Evolutionary conservation across 2,797 vertebrate genomes (phyloP), one percentile per base, ranked within the genome.

Genomic region (Kryptolebias ocellatus): DNA sequence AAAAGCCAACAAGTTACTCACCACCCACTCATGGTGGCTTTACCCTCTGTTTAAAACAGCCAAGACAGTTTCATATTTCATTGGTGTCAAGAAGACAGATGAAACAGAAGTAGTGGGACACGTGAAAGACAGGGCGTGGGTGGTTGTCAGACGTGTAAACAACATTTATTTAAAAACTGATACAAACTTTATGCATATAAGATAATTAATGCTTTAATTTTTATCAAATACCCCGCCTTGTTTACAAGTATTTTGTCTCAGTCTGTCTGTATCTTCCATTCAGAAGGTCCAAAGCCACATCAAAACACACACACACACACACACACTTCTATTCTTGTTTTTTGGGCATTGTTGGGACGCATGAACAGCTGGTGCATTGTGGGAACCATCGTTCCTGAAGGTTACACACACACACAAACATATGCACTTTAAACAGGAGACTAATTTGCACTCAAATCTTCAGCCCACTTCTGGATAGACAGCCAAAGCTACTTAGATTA

Each of bases 391-490:
- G 2, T 49, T 49, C 39, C 39, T 14, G 10, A 42, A 42, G 10
- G 11, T 42, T 42, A 39, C 31, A 34, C 31, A 7, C 31, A 34
- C 31, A 24, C 37, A 10, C 37, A n/a, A 17, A 54, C n/a, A 47
- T 62, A 56, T 10, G 18, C 46, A 79, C 72, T 77, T 70, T 63
- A 84, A 80, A 79, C 76, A 64, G 61, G 75, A 60, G 47, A 79
- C 76, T 75, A 76, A 84, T 87, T 87, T 84, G 46, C 69, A 71
- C 78, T 87, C 70, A 76, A 14, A 79, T 88, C 79, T 74, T 69
- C 51, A 51, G 60, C 18, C 53, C 55, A 24, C 54, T 50, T 45
- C 56, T 59, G 65, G 39, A 6, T 5, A 66, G 51, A 69, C 51
- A 39, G 39, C 49, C 34, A 56, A 17, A 14, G 29, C 47, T 52